phyloP scores from a whole-genome alignment of 2,113 vertebrate species.

The Odontophorus gujanensis region DNA sequence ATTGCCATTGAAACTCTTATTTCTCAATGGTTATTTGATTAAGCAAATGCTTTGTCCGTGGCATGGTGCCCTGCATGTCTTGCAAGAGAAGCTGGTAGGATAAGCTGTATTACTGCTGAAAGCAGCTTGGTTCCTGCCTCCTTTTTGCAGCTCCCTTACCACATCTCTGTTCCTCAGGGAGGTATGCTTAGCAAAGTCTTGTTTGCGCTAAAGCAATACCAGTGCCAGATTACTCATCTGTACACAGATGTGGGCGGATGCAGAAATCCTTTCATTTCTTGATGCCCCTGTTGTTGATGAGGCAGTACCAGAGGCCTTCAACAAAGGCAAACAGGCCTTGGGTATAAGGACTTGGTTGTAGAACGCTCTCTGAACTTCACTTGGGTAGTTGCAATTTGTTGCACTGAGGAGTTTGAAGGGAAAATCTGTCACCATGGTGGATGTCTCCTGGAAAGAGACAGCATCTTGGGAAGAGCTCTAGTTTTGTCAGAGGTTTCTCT shows the following conservation, averaged over 20 bases:
- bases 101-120: background rate
- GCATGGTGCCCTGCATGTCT: background rate
- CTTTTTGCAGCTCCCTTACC: background rate
- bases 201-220: background rate
- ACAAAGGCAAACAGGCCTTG: background rate
- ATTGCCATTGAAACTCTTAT: background rate
- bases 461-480: background rate
- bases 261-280: background rate
- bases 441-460: background rate
- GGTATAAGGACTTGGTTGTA: background rate
- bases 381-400: background rate
- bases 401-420: background rate
- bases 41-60: background rate
- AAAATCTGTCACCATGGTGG: background rate
- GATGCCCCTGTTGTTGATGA: background rate
- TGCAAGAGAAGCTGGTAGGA: background rate
- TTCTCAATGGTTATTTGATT: background rate
- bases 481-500: background rate
- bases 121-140: background rate
- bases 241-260: background rate
- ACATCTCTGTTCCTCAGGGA: background rate
- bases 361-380: rapidly evolving
- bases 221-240: background rate
- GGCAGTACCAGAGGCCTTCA: background rate
- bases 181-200: background rate